phyloP scores from a whole-genome alignment of 2,113 vertebrate species.

The Empidonax alnorum region DNA sequence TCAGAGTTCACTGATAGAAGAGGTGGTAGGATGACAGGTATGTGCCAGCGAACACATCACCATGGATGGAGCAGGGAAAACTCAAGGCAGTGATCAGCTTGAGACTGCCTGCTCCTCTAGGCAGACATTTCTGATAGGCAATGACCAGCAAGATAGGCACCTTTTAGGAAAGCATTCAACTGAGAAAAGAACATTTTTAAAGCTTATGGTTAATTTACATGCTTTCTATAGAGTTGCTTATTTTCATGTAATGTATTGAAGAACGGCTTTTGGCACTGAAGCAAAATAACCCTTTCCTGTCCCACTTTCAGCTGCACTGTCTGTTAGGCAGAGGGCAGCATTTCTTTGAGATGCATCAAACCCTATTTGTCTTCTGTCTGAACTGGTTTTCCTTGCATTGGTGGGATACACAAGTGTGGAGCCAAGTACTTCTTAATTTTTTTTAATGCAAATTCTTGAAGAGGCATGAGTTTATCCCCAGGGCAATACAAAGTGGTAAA shows the following conservation, averaged over 20 bases:
- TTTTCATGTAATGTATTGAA: neutral
- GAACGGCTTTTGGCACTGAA: neutral
- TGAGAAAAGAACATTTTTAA: neutral
- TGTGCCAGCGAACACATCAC: neutral
- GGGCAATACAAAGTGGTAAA: neutral
- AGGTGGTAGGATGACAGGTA: fast-evolving
- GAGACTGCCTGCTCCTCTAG: neutral
- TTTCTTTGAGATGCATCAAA: neutral
- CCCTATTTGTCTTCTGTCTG: neutral
- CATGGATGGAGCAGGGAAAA: neutral
- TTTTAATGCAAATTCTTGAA: neutral
- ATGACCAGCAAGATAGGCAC: no score
- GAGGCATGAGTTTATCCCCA: neutral
- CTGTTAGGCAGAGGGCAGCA: neutral
- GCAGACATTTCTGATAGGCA: neutral
- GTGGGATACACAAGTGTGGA: neutral
- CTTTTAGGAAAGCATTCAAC: neutral
- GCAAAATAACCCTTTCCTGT: neutral
- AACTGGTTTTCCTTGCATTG: neutral
- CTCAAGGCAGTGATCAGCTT: neutral
- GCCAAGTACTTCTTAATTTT: neutral
- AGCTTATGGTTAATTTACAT: neutral
- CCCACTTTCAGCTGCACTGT: neutral
- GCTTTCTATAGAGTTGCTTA: neutral
- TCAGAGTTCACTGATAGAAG: neutral